Base-by-base conservation (phyloP, 2,888 invertebrate species). In the Drosophila atripex region DNA sequence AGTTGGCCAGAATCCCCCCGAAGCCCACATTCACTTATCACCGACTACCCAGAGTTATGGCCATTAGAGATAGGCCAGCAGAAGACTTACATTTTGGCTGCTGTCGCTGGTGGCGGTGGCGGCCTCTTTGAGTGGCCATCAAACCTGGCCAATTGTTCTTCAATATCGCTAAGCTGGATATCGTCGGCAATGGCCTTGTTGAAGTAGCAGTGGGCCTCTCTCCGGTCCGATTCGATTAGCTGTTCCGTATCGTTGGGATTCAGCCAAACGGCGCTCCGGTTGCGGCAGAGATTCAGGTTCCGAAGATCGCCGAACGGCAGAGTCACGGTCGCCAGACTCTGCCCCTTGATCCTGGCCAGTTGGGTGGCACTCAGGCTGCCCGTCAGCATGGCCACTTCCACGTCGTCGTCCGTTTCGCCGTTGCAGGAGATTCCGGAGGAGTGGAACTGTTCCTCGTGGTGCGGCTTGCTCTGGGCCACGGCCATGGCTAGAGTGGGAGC, bases 341-440 rank as follows among this genome's bases (percentile, higher is more conserved):
- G 57, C 9, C 5, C 18, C 7, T 85, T 80, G n/a, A 86, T 38
- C 39, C 60, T 75, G 23, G 73, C 68, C 55, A 84, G 32, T 70
- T 87, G 80, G 11, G 65, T 45, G 12, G 75, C 38, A 11, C 50
- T 73, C 0, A 88, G 85, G 11, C 76, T 73, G 39, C 84, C 89
- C 2, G 88, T 88, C 8, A 89, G 77, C 88, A 87, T 84, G 32
- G 89, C 89, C 72, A 88, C 77, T 75, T 89, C 89, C 32, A 89
- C 88, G 18, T 75, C 89, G 53, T 90, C 88, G 54, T 90, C 90
- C 8, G 90, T 90, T 58, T 90, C 91, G 21, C 89, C 89, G 59
- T 89, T 90, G 74, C 90, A 90, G 46, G 90, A 90, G 65, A 90
- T 91, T 59, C 90, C 91, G 65, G 91, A 91, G 54, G 91, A 91